phyloP scores from a whole-genome alignment of 2,113 vertebrate genomes.

The Mastomys coucha region DNA sequence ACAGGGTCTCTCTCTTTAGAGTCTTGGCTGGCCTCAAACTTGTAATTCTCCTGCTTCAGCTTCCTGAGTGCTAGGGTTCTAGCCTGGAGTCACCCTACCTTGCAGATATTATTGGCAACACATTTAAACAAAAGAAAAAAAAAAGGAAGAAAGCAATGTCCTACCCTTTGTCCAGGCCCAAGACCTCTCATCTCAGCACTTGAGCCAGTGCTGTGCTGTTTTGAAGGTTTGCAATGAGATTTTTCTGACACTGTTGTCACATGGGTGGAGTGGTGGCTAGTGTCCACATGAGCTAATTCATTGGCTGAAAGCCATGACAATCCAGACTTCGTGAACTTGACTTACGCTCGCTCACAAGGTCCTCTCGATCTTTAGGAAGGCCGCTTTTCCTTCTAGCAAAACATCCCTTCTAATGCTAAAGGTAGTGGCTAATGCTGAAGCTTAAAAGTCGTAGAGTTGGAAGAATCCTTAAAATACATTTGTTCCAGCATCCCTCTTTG shows the following conservation, averaged over 20 bases:
- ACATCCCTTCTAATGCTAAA: background rate
- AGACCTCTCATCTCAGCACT: no score
- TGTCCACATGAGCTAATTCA: background rate
- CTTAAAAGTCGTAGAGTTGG: background rate
- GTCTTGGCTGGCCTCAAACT: background rate
- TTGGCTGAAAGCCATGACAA: background rate
- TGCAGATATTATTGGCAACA: background rate
- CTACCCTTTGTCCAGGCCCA: background rate
- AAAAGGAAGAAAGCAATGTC: background rate
- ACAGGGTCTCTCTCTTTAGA: background rate
- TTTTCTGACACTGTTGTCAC: background rate
- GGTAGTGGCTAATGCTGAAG: background rate
- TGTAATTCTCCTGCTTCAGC: background rate
- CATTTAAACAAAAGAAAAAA: no score
- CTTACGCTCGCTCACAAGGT: background rate
- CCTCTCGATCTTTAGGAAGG: background rate
- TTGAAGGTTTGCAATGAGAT: background rate
- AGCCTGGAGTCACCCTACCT: background rate
- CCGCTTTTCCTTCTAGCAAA: no score
- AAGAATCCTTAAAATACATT: background rate
- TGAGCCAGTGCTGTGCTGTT: background rate
- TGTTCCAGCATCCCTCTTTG: background rate
- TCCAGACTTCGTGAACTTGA: background rate
- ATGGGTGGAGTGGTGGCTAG: background rate
- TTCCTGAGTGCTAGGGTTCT: background rate